phyloP scores from a whole-genome alignment of 1,140 invertebrate genomes.

The Procambarus virginalis region DNA sequence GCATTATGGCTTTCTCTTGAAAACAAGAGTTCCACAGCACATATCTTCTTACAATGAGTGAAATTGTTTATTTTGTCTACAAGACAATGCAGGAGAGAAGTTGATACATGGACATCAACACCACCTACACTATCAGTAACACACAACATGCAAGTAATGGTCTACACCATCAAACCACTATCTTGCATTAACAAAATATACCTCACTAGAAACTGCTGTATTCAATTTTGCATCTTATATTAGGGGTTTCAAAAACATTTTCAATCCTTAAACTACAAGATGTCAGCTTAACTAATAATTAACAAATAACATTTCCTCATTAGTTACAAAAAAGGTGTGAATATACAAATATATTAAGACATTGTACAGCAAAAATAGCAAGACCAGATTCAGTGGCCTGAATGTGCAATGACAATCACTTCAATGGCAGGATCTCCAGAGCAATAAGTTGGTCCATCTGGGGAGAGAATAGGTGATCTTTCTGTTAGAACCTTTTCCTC shows the following conservation, averaged over 20 bases:
- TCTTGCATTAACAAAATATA: background rate
- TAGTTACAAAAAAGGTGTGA: background rate
- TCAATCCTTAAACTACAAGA: background rate
- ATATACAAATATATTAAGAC: background rate
- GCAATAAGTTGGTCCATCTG: background rate
- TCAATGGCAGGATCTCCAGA: constrained; percentile 8
- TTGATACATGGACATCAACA: background rate
- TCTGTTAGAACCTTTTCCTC: background rate
- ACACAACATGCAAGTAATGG: background rate
- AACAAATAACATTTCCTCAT: background rate
- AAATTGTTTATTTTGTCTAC: background rate
- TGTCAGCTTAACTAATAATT: background rate
- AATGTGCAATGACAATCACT: constrained; percentile 16
- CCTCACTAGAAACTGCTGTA: background rate
- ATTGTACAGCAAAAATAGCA: background rate
- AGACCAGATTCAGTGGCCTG: constrained; percentile 1
- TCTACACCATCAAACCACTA: background rate
- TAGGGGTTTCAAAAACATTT: background rate
- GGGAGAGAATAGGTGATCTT: background rate
- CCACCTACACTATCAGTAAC: background rate
- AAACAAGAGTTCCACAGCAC: too few species aligned
- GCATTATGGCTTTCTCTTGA: too few species aligned
- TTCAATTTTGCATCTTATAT: background rate
- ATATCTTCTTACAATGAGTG: too few species aligned
- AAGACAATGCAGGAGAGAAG: background rate